Conservation (phyloP, 2,888 invertebrate species). For the Leucophenga maculata region DNA sequence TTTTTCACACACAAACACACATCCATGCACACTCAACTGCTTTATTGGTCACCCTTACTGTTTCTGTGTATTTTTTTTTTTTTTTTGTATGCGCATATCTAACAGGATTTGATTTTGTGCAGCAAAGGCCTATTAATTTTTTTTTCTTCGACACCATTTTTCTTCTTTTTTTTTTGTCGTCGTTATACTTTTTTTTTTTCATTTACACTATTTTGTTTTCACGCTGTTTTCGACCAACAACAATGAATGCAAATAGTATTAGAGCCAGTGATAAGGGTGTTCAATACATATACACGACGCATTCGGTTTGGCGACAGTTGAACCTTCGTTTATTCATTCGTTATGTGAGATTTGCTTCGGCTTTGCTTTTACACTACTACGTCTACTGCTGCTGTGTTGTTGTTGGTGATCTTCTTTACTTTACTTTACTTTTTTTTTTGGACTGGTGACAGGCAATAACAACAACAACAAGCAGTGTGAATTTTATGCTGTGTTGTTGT, state of each 20-base stretch:
- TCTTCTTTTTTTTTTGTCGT: too few species aligned
- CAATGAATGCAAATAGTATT: neutral
- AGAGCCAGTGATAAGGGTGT: conserved; percentile 51
- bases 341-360: neutral
- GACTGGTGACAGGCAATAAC: neutral
- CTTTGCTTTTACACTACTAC: neutral
- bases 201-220: too few species aligned
- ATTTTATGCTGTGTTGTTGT: conserved; percentile 13
- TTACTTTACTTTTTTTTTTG: neutral
- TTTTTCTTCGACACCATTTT: neutral
- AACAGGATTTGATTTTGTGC: conserved; percentile 20
- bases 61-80: neutral
- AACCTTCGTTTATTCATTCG: too few species aligned
- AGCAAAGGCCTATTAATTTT: too few species aligned
- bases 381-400: conserved; percentile 12
- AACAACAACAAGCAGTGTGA: conserved; percentile 8
- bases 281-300: conserved; percentile 41
- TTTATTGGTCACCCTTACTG: neutral
- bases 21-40: neutral
- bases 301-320: too few species aligned
- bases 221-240: conserved; percentile 14
- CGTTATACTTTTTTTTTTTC: too few species aligned
- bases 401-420: neutral
- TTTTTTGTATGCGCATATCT: conserved; percentile 32
- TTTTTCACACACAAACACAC: too few species aligned